phyloP scores from a whole-genome alignment of 1,140 invertebrate species.

The Steinernema feltiae region DNA sequence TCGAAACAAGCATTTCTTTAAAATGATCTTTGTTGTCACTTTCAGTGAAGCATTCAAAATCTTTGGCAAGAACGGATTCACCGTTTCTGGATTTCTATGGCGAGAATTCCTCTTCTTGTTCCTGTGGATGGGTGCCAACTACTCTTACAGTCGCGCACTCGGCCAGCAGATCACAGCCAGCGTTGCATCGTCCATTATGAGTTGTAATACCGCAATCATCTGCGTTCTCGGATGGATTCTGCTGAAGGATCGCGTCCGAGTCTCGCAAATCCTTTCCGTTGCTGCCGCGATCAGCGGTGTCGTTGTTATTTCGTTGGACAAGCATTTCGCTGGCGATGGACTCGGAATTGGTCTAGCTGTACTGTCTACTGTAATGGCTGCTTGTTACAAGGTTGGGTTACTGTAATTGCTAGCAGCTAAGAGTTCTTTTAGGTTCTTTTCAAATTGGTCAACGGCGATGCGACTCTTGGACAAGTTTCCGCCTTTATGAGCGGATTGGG shows the following conservation, averaged over 20 bases:
- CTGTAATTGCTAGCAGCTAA: not conserved
- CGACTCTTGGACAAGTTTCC: slow-evolving; percentile 55
- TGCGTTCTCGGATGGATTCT: slow-evolving; percentile 45
- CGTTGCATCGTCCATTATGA: slow-evolving; percentile 46
- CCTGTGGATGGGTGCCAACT: slow-evolving; percentile 52
- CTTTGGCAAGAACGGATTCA: slow-evolving; percentile 22
- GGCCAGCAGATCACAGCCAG: slow-evolving; percentile 43
- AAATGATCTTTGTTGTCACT: too few relatives aligned
- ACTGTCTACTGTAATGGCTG: slow-evolving; percentile 47
- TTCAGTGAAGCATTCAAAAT: slow-evolving; percentile 28
- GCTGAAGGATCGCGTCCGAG: slow-evolving; percentile 17
- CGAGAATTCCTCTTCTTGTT: slow-evolving; percentile 44
- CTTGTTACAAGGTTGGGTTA: slow-evolving; percentile 48
- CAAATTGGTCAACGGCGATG: slow-evolving; percentile 46
- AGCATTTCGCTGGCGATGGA: slow-evolving; percentile 38
- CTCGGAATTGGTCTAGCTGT: slow-evolving; percentile 44
- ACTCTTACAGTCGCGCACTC: slow-evolving; percentile 44
- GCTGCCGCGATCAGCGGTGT: slow-evolving; percentile 48
- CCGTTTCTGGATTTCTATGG: slow-evolving; percentile 28
- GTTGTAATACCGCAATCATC: slow-evolving; percentile 52
- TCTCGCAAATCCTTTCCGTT: slow-evolving; percentile 41
- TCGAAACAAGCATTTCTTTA: too few relatives aligned
- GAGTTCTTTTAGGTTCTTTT: slow-evolving; percentile 47
- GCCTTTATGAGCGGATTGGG: slow-evolving; percentile 53
- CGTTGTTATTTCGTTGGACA: slow-evolving; percentile 49